Conservation (phyloP, 2,113 vertebrate species). For the Acinonyx jubatus region DNA sequence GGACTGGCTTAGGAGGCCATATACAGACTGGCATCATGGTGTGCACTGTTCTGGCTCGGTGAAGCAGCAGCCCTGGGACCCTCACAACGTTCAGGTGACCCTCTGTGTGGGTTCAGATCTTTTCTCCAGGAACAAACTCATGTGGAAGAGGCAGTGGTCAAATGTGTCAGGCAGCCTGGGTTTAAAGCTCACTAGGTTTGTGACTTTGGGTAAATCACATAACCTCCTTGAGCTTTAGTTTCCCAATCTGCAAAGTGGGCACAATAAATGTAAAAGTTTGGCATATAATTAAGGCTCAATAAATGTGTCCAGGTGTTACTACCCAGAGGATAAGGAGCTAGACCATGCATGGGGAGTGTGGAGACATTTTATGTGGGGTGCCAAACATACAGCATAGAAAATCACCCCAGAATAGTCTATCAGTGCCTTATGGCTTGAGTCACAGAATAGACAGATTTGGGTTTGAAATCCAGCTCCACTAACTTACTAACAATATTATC, state of each 20-base stretch:
- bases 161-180: not conserved
- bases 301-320: not conserved
- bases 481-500: slow-evolving; percentile 15
- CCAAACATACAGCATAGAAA: slow-evolving; percentile 27
- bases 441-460: not conserved
- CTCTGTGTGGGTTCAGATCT: not conserved
- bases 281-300: not conserved
- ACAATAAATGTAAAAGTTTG: not conserved
- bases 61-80: not conserved
- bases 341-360: not conserved
- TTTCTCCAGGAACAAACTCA: not conserved
- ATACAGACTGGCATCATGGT: too few species aligned
- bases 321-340: not conserved
- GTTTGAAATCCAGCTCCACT: not conserved
- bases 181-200: not conserved
- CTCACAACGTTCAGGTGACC: not conserved
- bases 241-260: not conserved
- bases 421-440: not conserved
- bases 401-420: not conserved
- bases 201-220: not conserved
- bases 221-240: not conserved
- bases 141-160: not conserved
- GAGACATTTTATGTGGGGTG: not conserved
- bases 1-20: too few species aligned
- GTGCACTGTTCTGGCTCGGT: too few species aligned